Evolutionary conservation across 2,113 vertebrate genomes (phyloP).

Genomic region (Lasiurus borealis): DNA sequence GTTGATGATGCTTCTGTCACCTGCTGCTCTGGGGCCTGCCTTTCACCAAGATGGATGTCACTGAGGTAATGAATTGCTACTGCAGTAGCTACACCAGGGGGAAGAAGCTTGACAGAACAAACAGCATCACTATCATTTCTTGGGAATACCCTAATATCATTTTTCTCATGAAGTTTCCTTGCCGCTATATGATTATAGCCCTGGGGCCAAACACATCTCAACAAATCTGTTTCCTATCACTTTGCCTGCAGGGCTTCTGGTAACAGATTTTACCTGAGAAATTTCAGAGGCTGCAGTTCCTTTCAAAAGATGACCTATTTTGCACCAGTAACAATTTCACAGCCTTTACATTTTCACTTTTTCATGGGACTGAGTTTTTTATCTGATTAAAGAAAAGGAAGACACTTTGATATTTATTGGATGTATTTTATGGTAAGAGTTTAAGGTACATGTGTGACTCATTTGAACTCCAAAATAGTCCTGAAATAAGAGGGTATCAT

Average conservation of each 20-base stretch:
- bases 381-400: background rate
- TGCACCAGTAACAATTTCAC: background rate
- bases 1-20: background rate
- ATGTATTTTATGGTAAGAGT: background rate
- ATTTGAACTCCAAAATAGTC: background rate
- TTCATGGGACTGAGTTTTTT: background rate
- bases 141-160: background rate
- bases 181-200: background rate
- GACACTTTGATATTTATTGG: background rate
- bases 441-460: background rate
- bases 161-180: conserved; percentile 37
- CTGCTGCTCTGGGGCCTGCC: background rate
- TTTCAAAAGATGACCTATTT: conserved; percentile 19
- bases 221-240: conserved; percentile 2
- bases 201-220: background rate
- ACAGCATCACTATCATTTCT: background rate
- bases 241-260: background rate
- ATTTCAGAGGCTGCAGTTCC: background rate
- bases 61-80: background rate
- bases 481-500: background rate
- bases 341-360: background rate
- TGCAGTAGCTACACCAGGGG: background rate
- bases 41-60: conserved; percentile 10
- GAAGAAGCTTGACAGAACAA: background rate
- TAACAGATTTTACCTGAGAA: conserved; percentile 38